A percentile compares a stretch with the other conserved stretches of the same genome.
Evolutionary conservation across 2,888 invertebrate genomes (phyloP).

Genomic region (Hypsopygia costalis): DNA sequence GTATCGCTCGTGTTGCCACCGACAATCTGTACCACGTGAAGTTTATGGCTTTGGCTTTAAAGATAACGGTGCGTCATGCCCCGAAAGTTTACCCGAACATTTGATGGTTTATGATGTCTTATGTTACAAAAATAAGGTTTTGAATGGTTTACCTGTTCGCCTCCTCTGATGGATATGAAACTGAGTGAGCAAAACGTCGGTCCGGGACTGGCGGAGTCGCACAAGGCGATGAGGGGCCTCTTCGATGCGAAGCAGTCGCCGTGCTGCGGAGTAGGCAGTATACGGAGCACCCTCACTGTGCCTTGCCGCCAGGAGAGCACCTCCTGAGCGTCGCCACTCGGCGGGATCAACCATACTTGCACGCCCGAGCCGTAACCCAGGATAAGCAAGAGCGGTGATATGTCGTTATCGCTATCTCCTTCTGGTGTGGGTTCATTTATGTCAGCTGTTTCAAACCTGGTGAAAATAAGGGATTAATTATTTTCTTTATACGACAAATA

Average conservation of each 20-base stretch:
- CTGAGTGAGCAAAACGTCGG: conserved; percentile 90
- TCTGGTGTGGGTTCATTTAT: conserved; percentile 87
- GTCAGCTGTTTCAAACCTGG: conserved; percentile 91
- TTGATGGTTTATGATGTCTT: too few species aligned
- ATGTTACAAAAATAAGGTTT: too few species aligned
- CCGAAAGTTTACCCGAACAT: too few species aligned
- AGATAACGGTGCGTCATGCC: too few species aligned
- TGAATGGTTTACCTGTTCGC: conserved; percentile 88
- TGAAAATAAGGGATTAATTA: not conserved
- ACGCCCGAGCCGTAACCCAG: conserved; percentile 82
- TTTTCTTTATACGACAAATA: too few species aligned
- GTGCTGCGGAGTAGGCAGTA: conserved; percentile 90
- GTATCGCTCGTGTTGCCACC: too few species aligned
- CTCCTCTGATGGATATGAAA: conserved; percentile 91
- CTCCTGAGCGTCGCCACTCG: conserved; percentile 96
- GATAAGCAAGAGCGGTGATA: conserved; percentile 90
- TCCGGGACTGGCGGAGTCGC: conserved; percentile 90
- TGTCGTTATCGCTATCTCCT: conserved; percentile 85
- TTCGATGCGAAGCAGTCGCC: conserved; percentile 89
- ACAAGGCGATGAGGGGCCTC: conserved; percentile 94
- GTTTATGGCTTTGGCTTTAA: too few species aligned
- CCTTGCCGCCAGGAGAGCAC: conserved; percentile 97
- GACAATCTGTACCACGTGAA: too few species aligned
- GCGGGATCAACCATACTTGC: conserved; percentile 92
- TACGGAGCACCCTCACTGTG: conserved; percentile 89